Evolutionary conservation across 2,888 invertebrate genomes (phyloP).

Genomic region (Coelinius sp.): DNA sequence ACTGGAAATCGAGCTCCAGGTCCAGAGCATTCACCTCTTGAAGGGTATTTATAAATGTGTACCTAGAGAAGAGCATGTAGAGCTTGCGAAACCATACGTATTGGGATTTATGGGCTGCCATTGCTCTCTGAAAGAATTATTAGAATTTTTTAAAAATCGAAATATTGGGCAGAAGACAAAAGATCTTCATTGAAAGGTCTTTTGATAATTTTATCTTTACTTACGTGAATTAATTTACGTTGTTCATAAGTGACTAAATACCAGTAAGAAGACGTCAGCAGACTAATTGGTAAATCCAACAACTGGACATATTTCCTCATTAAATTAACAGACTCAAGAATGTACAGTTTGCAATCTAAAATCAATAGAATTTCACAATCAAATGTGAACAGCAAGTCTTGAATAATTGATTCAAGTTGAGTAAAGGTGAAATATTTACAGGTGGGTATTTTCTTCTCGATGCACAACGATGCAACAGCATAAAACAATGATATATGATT

Average conservation of each 20-base stretch:
- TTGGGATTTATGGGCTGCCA: constrained; percentile 91
- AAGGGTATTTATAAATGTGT: constrained; percentile 91
- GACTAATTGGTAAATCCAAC: constrained; percentile 87
- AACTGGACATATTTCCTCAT: constrained; percentile 88
- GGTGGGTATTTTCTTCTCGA: constrained; percentile 81
- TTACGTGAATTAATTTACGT: constrained; percentile 62
- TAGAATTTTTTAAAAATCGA: background rate
- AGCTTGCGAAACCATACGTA: constrained; percentile 94
- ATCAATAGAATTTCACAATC: background rate
- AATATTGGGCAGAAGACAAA: too few species aligned
- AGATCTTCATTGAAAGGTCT: too few species aligned
- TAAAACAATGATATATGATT: constrained; percentile 93
- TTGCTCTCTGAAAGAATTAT: constrained; percentile 76
- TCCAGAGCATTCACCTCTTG: constrained; percentile 82
- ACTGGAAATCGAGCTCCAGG: constrained; percentile 83
- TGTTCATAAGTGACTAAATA: constrained; percentile 70
- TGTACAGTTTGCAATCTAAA: constrained; percentile 86
- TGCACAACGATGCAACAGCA: constrained; percentile 84
- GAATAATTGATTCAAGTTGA: too few species aligned
- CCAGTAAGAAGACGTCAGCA: constrained; percentile 84
- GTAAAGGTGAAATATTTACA: constrained; percentile 75
- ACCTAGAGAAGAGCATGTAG: constrained; percentile 90
- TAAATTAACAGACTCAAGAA: constrained; percentile 87
- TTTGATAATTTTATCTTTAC: constrained; percentile 29
- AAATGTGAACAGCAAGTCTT: background rate